phyloP scores from a whole-genome alignment of 2,888 invertebrate species.

The Ophioninae sp. region DNA sequence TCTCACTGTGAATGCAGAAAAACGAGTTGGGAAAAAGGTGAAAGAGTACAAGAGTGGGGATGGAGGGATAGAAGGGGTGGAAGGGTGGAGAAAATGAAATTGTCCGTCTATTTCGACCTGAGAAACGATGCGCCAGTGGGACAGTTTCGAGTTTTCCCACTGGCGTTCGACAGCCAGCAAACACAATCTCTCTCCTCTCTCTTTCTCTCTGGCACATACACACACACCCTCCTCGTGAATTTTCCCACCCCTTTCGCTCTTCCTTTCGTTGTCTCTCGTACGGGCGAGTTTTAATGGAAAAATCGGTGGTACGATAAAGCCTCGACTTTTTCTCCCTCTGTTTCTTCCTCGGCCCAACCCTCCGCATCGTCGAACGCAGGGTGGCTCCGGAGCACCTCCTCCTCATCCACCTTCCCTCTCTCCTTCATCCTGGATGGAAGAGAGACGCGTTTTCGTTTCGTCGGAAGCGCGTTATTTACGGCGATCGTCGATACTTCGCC shows the following conservation, averaged over 20 bases:
- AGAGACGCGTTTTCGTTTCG: constrained; percentile 45
- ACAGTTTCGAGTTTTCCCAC: constrained; percentile 26
- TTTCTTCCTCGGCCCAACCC: neutral
- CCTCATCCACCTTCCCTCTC: neutral
- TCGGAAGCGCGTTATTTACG: constrained; percentile 61
- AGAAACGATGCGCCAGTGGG: constrained; percentile 38
- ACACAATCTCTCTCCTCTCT: neutral
- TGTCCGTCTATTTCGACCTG: constrained; percentile 55
- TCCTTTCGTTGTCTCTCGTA: constrained; percentile 35
- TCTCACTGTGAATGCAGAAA: neutral
- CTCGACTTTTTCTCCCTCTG: constrained; percentile 2
- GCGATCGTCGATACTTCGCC: constrained; percentile 56
- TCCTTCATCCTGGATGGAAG: neutral
- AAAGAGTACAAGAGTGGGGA: neutral
- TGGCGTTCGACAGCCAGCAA: constrained; percentile 16
- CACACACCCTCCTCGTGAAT: neutral
- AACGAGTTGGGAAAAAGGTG: neutral
- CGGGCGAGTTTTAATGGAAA: constrained; percentile 65
- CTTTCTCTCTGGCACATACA: neutral
- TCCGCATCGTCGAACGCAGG: constrained; percentile 2
- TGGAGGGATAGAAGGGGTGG: neutral
- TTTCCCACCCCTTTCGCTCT: constrained; percentile 23
- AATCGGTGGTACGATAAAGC: constrained; percentile 60
- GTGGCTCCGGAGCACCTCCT: neutral
- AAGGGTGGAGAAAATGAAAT: constrained; percentile 58